These are phyloP conservation scores for Anseranas semipalmata DNA, from an alignment of 2,113 vertebrate genomes.

Conservation along the genomic window DNA sequence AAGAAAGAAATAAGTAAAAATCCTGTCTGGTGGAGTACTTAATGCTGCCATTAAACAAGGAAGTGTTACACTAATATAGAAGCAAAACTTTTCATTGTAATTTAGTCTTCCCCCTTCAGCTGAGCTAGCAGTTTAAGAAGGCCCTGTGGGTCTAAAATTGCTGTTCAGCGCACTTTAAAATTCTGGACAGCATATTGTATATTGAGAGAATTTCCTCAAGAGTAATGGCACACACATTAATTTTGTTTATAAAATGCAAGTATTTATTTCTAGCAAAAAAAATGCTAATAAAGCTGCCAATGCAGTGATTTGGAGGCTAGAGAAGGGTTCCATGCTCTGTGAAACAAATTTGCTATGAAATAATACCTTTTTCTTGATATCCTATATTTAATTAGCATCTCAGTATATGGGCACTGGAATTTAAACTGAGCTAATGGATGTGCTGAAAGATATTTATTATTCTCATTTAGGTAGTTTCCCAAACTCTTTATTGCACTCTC, in stretches of 20 bases:
- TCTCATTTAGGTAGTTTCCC: not conserved
- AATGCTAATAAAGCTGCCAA: not conserved
- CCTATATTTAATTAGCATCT: not conserved
- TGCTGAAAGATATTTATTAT: not conserved
- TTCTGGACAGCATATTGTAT: not conserved
- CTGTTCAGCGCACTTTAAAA: not conserved
- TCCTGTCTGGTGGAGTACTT: not conserved
- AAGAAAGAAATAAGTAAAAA: not conserved
- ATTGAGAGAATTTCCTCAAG: conserved; percentile 22
- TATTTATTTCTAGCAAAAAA: conserved; percentile 8
- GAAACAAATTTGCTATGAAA: not conserved
- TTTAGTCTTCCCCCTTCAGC: not conserved
- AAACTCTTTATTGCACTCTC: not conserved
- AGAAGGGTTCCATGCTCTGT: not conserved
- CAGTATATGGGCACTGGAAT: not conserved
- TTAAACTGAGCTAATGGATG: not conserved
- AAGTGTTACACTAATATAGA: not conserved
- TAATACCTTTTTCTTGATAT: not conserved
- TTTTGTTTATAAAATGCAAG: conserved; percentile 29
- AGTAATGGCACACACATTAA: not conserved
- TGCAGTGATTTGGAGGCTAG: not conserved
- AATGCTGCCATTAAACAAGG: not conserved
- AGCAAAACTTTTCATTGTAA: not conserved
- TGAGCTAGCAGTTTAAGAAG: conserved; percentile 1
- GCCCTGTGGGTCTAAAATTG: conserved; percentile 1